Base-by-base conservation (phyloP, 2,888 invertebrate genomes). In the Sphinx pinastri region DNA sequence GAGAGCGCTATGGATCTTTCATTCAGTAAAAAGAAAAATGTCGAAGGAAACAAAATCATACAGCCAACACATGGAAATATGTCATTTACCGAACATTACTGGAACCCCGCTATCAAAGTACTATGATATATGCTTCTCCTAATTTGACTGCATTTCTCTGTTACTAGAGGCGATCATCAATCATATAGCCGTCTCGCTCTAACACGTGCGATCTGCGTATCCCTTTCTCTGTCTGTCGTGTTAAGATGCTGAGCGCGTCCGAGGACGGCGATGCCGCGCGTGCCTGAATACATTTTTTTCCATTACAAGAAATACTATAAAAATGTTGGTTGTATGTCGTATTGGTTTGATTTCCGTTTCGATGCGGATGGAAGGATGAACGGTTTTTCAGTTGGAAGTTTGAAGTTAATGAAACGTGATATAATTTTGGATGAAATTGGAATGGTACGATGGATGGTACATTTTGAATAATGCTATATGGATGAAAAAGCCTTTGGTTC, bases 121-220 rank as follows among this genome's bases (percentile, higher is more conserved):
- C 47, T 63, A 63, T 63, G 78, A 88, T 90, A 88, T 90, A 91
- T 90, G 90, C 89, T 90, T 90, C 89, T 89, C 83, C 88, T 91
- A 92, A 93, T 92, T 93, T 91, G 89, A 91, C 88, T 90, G 87
- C 88, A 91, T 92, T 91, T 92, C 91, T 90, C 82, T 82, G 81
- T 85, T 88, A 79, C 76, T 75, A 80, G 88, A 84, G 88, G 90
- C 85, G 84, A 79, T 81, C 89, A 88, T 92, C 86, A 86, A 89
- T 91, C 88, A 86, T 86, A 87, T 73, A 74, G 25, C 78, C 74
- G 71, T 87, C 88, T 76, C 80, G 38, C 70, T 92, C 79, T 19
- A 38, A 55, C 82, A 3, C 47, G 13, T 11, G 12, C 0, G 8
- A 16, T 8, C 11, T 13, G n/a, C 38, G 69, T 85, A 76, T 69